Conservation (phyloP, 2,113 vertebrate species). For the Rhizomys pruinosus region DNA sequence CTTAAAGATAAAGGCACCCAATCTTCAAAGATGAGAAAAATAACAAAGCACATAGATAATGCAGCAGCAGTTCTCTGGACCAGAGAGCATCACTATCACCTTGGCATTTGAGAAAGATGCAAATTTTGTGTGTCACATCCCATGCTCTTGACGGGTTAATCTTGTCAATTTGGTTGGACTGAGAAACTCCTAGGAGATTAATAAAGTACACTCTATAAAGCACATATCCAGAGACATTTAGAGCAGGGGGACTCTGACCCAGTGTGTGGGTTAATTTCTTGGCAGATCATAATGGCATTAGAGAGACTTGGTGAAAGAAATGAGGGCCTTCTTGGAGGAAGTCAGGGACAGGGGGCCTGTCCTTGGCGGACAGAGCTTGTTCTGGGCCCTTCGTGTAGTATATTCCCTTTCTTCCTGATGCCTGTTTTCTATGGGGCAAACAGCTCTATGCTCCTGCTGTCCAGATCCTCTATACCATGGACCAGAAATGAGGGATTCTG, state of each 20-base stretch:
- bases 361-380: neutral
- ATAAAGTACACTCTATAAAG: neutral
- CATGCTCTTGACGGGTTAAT: neutral
- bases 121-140: neutral
- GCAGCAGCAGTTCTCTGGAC: neutral
- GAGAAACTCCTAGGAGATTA: neutral
- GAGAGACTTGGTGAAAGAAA: neutral
- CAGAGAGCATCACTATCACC: neutral
- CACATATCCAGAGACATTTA: neutral
- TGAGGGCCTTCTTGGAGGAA: neutral
- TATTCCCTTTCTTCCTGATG: neutral
- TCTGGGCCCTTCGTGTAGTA: neutral
- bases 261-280: neutral
- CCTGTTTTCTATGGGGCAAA: neutral
- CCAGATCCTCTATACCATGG: neutral
- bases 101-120: neutral
- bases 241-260: neutral
- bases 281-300: neutral
- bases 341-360: too few species aligned
- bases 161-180: neutral
- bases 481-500: neutral
- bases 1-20: neutral
- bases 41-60: neutral
- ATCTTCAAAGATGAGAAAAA: constrained; percentile 22
- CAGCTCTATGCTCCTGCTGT: neutral